phyloP scores from a whole-genome alignment of 2,113 vertebrate genomes.

The Carassius carassius region DNA sequence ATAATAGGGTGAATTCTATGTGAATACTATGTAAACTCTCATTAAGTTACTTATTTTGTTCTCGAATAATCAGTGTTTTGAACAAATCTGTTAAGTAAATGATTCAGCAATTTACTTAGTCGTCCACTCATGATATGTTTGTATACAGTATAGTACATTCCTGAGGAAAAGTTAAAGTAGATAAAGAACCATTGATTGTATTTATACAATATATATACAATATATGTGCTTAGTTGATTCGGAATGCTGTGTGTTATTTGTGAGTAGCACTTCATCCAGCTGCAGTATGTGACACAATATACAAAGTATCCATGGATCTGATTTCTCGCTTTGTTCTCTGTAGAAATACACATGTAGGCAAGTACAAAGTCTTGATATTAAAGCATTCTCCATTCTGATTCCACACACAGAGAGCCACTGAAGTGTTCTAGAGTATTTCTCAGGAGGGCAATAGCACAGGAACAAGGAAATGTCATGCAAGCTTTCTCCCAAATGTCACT shows the following conservation, averaged over 20 bases:
- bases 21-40: not conserved
- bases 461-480: conserved; percentile 56
- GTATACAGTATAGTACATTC: not conserved
- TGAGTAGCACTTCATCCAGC: not conserved
- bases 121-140: no score
- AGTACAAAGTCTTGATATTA: conserved; percentile 48
- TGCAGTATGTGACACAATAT: not conserved
- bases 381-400: conserved; percentile 43
- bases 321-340: conserved; percentile 4
- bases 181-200: not conserved
- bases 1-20: not conserved
- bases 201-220: no score
- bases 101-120: not conserved
- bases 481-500: conserved; percentile 54
- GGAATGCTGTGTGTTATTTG: not conserved
- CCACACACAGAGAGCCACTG: conserved; percentile 20
- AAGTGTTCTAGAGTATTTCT: conserved; percentile 40
- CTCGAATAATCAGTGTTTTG: not conserved
- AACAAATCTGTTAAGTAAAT: not conserved
- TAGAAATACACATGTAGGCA: conserved; percentile 16
- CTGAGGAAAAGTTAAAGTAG: not conserved
- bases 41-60: not conserved
- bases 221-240: not conserved
- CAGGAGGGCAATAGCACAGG: conserved; percentile 43
- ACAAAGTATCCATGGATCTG: not conserved